Percentiles rank a stretch among this genome's conserved stretches.
phyloP scores from a whole-genome alignment of 1,140 invertebrate species.

The Tetragnatha versicolor region DNA sequence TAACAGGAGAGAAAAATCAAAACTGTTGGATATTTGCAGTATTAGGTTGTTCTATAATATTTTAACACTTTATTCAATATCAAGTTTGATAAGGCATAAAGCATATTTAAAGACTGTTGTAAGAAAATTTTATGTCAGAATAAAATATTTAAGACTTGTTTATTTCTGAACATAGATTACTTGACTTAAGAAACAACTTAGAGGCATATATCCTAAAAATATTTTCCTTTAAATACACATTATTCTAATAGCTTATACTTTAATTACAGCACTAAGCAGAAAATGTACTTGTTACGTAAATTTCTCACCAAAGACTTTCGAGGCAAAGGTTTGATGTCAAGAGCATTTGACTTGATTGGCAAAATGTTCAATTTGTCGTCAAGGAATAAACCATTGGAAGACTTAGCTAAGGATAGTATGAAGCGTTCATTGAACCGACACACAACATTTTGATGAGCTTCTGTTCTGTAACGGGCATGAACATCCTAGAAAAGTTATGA shows the following conservation, averaged over 20 bases:
- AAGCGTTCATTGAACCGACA: conserved; percentile 97
- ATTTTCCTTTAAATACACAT: no score
- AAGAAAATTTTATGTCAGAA: no score
- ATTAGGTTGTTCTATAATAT: no score
- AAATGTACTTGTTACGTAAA: background rate
- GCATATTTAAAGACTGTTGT: no score
- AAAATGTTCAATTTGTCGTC: conserved; percentile 93
- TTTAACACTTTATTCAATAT: no score
- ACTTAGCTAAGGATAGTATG: conserved; percentile 87
- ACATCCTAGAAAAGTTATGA: conserved; percentile 83
- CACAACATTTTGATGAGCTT: conserved; percentile 90
- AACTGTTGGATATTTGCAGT: no score
- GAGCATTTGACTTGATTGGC: conserved; percentile 88
- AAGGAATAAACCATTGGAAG: conserved; percentile 82
- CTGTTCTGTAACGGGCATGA: conserved; percentile 92
- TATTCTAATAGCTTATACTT: no score
- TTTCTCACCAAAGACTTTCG: conserved; percentile 37
- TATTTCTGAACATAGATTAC: no score
- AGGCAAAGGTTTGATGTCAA: conserved; percentile 75
- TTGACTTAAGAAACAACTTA: background rate
- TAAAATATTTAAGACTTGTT: no score
- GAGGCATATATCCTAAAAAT: background rate
- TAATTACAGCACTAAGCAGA: no score
- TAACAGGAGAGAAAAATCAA: no score
- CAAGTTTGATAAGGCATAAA: no score